These are phyloP conservation scores for Megamerina dolium DNA, from an alignment of 2,888 invertebrate species.

Conservation along the genomic window DNA sequence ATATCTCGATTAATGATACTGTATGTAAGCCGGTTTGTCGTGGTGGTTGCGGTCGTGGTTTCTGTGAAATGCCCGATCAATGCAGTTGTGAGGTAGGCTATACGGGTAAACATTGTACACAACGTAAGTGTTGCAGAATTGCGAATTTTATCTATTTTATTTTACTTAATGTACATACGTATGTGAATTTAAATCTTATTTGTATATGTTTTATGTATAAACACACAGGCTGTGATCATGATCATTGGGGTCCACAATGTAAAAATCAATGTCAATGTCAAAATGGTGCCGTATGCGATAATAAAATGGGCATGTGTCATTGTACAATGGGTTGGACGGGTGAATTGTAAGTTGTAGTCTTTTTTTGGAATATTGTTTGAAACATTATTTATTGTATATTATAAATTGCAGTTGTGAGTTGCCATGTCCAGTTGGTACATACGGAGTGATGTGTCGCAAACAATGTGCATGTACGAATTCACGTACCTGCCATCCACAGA, in stretches of 20 bases:
- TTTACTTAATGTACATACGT: no score
- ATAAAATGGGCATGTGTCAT: conserved; percentile 58
- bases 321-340: conserved; percentile 66
- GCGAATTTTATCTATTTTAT: neutral
- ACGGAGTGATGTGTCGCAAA: conserved; percentile 45
- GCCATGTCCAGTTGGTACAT: conserved; percentile 41
- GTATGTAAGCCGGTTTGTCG: conserved; percentile 47
- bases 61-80: conserved; percentile 56
- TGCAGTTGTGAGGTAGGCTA: conserved; percentile 57
- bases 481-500: conserved; percentile 37
- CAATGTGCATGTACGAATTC: conserved; percentile 38
- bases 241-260: conserved; percentile 73
- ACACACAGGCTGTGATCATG: conserved; percentile 62
- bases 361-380: neutral
- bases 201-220: no score
- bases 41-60: conserved; percentile 48
- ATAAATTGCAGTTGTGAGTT: conserved; percentile 38
- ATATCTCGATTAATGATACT: conserved; percentile 44
- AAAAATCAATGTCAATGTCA: conserved; percentile 60
- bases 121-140: conserved; percentile 32
- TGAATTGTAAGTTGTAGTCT: conserved; percentile 54
- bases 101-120: conserved; percentile 44
- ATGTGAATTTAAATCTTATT: no score
- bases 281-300: conserved; percentile 59
- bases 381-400: neutral